A percentile compares a stretch with the other conserved stretches of the same genome.
Evolutionary conservation across 2,888 invertebrate genomes (phyloP).

Genomic region (Ormyrus thymus): DNA sequence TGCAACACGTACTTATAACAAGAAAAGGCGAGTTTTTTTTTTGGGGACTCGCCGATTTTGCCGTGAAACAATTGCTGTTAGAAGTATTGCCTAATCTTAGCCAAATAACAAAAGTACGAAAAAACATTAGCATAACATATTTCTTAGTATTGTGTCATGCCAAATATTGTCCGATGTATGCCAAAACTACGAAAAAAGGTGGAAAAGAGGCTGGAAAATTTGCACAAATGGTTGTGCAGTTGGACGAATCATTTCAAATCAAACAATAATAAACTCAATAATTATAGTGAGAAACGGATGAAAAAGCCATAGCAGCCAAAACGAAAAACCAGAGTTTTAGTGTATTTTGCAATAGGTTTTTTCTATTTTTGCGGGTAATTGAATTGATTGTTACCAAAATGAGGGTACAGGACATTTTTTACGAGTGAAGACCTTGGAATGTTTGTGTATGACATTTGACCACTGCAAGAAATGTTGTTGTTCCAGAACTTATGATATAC

Average conservation of each 20-base stretch:
- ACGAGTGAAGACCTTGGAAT: conserved; percentile 34
- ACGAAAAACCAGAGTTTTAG: conserved; percentile 24
- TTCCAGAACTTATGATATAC: conserved; percentile 39
- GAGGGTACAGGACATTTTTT: conserved; percentile 44
- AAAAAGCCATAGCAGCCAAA: conserved; percentile 33
- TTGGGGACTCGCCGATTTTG: conserved; percentile 34
- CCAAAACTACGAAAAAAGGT: conserved; percentile 44
- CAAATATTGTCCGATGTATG: conserved; percentile 59
- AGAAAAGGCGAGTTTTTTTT: conserved; percentile 12
- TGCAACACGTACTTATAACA: conserved; percentile 19
- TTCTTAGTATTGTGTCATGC: conserved; percentile 55
- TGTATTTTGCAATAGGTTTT: conserved; percentile 47
- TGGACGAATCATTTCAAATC: conserved; percentile 47
- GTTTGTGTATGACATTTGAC: conserved; percentile 45
- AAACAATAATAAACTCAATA: conserved; percentile 39
- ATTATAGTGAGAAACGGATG: not conserved
- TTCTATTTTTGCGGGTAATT: conserved; percentile 44
- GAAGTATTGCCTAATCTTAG: conserved; percentile 49
- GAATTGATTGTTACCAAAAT: conserved; percentile 42
- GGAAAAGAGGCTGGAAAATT: conserved; percentile 8
- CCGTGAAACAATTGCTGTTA: conserved; percentile 46
- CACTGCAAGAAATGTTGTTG: conserved; percentile 41
- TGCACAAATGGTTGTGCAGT: conserved; percentile 31
- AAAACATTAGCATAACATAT: conserved; percentile 50
- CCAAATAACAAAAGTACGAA: conserved; percentile 44